Conservation (phyloP, 92 coral and sea anemone genomes). For the Parazoanthus swiftii region DNA sequence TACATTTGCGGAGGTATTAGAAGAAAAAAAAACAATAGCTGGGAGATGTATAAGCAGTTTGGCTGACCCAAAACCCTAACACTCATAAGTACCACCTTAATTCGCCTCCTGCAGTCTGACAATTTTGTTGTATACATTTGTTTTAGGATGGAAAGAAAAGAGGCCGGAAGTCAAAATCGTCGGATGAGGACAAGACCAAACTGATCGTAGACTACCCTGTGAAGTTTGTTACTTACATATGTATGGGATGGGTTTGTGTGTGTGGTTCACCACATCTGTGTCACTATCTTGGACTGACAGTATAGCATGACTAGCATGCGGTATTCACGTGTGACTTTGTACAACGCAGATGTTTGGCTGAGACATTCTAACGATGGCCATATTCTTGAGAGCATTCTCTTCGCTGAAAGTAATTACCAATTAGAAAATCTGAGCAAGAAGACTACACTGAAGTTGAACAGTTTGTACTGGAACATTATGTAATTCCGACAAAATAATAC, state of each 20-base stretch:
- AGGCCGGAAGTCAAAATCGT: slow-evolving; percentile 60
- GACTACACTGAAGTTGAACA: not conserved
- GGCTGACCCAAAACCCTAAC: too few species aligned
- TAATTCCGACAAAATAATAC: not conserved
- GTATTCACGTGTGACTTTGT: not conserved
- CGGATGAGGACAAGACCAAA: slow-evolving; percentile 61
- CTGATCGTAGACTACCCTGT: slow-evolving; percentile 81
- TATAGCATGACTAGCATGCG: slow-evolving; percentile 37
- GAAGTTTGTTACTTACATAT: slow-evolving; percentile 79
- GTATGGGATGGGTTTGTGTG: slow-evolving; percentile 93
- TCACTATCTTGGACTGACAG: slow-evolving; percentile 73
- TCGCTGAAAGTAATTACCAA: not conserved
- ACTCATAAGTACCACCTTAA: too few species aligned
- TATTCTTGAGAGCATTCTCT: not conserved
- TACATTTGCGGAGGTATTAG: too few species aligned
- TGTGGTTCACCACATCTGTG: slow-evolving; percentile 86
- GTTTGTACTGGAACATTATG: too few species aligned
- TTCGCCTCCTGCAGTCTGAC: too few species aligned
- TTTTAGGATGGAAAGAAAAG: slow-evolving; percentile 63
- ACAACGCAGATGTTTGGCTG: not conserved
- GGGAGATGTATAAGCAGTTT: too few species aligned
- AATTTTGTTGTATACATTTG: not conserved
- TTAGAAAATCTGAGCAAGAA: not conserved
- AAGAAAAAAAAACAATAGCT: too few species aligned
- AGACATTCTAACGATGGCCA: not conserved